Evolutionary conservation across 2,797 vertebrate species (phyloP), one percentile per base, ranked within the genome.

Genomic region (Eospalax fontanierii): DNA sequence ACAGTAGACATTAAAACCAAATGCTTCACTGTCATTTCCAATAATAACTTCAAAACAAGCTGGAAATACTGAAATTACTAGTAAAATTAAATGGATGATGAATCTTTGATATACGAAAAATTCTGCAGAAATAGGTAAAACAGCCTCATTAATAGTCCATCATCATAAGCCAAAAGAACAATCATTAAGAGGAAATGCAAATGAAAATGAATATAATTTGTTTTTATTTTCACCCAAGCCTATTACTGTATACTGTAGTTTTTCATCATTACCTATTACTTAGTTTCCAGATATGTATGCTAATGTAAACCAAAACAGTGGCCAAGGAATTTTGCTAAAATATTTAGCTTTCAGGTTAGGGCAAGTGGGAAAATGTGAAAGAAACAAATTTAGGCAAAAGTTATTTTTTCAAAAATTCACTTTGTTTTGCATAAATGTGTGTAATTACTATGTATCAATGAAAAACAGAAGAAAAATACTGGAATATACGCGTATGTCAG

Each of bases 301-400:
- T 74, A 87, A 7, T 59, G 7, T 68, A 70, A 26, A 94, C 22
- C 87, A 89, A 87, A 4, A 71, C 30, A 78, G 1, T 81, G 22
- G 87, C 10, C 22, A 73, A 4, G 2, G n/a, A 63, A 30, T 93
- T 54, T 54, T 59, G 35, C 21, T 71, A n/a, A 75, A 92, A 86
- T 65, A 84, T 81, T 91, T 91, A 61, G n/a, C 30, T 83, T 95
- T 93, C 40, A 78, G 63, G 71, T 91, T 88, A 35, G 4, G 6
- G 66, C 28, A 82, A 61, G 50, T 6, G 3, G 46, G 24, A 38
- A 86, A 63, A 88, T 74, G 9, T 73, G 71, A 59, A 88, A 89
- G 28, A 74, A 93, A 57, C 1, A 87, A 75, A 35, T 43, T 80
- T 14, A 74, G 2, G 43, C 3, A 89, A 18, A 75, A 81, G 24